Evolutionary conservation across 2,888 invertebrate species (phyloP), one percentile per base, ranked within the genome.

Genomic region (Mechanitis messenoides): DNA sequence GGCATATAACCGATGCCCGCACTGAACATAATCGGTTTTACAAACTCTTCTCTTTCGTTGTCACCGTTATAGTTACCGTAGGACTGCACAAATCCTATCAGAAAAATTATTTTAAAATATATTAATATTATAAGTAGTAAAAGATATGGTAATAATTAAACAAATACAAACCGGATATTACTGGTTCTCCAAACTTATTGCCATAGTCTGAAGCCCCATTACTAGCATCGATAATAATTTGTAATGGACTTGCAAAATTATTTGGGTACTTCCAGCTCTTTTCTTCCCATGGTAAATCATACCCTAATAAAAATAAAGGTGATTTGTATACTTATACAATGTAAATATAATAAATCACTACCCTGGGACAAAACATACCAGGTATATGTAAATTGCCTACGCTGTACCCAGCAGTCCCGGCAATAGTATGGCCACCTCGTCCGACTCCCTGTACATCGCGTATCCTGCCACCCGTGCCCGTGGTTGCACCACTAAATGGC

Each of bases 11-110:
- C 99, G 66, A 99, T 92, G 35, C 99, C 98, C 55, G 96, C 99
- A 75, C 97, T 98, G 78, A 99, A 99, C 98, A 99, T 98, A 63
- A 99, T 98, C 0, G 99, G 99, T 78, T 99, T 99, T 11, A 99
- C 95, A 91, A 96, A 99, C 83, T 99, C 99, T 61, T 95, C 93
- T 61, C 98, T 91, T 67, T 93, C 91, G 20, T 92, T 92, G 38
- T 90, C 85, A 0, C 90, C 88, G 72, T 95, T 92, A 33, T 90
- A 87, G 77, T 96, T 85, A 1, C 98, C 98, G 80, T 96, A 99
- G 0, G 98, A 95, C 60, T 98, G 93, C 0, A 95, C 95, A 81
- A 98, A 99, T 5, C 99, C 99, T 74, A 92, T 33, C 87, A 61
- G 55, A 33, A 45, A 31, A 50, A 33, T n/a, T 42, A 31, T 6